Evolutionary conservation across 2,888 invertebrate species (phyloP).

Genomic region (Allacma fusca): DNA sequence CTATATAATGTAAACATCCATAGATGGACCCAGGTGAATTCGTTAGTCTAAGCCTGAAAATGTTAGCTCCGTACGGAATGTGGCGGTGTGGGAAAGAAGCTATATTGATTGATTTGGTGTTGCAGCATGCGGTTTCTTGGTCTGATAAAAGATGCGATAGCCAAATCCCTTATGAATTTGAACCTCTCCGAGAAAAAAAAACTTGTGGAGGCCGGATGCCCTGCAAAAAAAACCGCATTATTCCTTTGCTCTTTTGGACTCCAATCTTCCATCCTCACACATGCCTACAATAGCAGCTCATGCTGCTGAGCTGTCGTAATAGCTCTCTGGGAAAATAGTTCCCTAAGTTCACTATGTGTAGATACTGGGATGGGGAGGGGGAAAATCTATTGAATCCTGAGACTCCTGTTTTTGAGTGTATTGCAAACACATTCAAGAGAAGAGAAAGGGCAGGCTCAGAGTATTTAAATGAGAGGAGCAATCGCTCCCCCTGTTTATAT

Average conservation of each 20-base stretch:
- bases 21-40: slow-evolving; percentile 38
- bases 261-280: slow-evolving; percentile 5
- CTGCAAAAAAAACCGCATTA: slow-evolving; percentile 18
- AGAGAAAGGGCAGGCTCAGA: neutral
- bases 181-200: slow-evolving; percentile 19
- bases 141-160: slow-evolving; percentile 27
- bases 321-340: slow-evolving; percentile 29
- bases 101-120: slow-evolving; percentile 41
- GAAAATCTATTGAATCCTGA: slow-evolving; percentile 29
- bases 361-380: too few species aligned
- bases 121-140: slow-evolving; percentile 26
- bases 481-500: neutral
- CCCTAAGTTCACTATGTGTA: slow-evolving; percentile 13
- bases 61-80: neutral
- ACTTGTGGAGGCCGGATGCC: neutral
- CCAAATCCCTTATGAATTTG: slow-evolving; percentile 36
- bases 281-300: neutral
- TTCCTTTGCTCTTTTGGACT: slow-evolving; percentile 21
- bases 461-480: neutral
- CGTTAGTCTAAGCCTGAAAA: neutral
- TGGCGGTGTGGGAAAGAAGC: slow-evolving; percentile 21
- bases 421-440: slow-evolving; percentile 5
- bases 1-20: neutral
- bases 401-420: slow-evolving; percentile 18
- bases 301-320: neutral